Conservation (phyloP, 2,888 invertebrate species). For the Cheilosia vulpina region DNA sequence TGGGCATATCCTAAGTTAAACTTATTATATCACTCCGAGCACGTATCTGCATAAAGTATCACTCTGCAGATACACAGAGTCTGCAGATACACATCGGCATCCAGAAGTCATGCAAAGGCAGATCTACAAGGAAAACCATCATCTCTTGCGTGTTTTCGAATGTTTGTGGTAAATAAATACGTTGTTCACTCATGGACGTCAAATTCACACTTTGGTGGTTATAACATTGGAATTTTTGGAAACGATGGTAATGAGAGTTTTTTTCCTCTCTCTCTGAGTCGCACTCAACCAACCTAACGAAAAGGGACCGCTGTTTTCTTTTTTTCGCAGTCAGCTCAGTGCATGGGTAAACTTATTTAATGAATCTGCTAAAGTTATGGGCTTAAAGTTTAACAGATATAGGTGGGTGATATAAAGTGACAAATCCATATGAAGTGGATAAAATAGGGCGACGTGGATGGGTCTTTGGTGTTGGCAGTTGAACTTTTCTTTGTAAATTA, state of each 20-base stretch:
- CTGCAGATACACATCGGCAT: slow-evolving; percentile 12
- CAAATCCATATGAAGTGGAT: slow-evolving; percentile 9
- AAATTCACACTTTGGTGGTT: slow-evolving; percentile 56
- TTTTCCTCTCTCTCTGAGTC: background rate
- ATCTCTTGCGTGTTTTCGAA: slow-evolving; percentile 10
- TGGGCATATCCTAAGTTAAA: slow-evolving; percentile 53
- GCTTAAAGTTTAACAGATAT: background rate
- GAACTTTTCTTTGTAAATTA: background rate
- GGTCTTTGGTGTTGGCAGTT: background rate
- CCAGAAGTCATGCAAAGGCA: slow-evolving; percentile 19
- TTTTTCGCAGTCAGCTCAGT: background rate
- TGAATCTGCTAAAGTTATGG: slow-evolving; percentile 22
- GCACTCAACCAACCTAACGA: background rate
- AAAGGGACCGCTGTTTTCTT: background rate
- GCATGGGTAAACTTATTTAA: slow-evolving; percentile 42
- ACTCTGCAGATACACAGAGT: slow-evolving; percentile 52
- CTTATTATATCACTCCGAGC: slow-evolving; percentile 61
- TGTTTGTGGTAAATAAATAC: slow-evolving; percentile 54
- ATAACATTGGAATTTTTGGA: slow-evolving; percentile 21
- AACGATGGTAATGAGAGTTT: background rate
- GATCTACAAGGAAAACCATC: slow-evolving; percentile 23
- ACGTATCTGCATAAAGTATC: slow-evolving; percentile 69
- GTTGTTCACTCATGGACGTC: slow-evolving; percentile 35
- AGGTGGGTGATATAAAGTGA: background rate
- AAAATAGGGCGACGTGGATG: background rate